These are phyloP conservation scores for Eretmochelys imbricata DNA, from an alignment of 2,113 vertebrate genomes.

Conservation along the genomic window DNA sequence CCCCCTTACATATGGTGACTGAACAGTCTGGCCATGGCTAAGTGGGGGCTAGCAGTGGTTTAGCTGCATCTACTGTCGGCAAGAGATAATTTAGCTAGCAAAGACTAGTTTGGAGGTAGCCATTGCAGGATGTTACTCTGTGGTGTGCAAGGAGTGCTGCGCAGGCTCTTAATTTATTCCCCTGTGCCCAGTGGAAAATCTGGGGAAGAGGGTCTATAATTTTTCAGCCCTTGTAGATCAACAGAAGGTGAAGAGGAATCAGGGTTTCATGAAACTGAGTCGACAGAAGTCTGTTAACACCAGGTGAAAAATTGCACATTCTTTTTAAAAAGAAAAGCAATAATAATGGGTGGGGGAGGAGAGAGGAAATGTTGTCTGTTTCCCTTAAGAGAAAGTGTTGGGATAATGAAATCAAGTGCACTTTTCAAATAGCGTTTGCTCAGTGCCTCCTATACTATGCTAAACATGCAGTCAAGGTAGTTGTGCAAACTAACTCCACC, in stretches of 20 bases:
- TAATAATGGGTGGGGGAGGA: not conserved
- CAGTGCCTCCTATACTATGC: not conserved
- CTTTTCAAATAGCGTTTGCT: slow-evolving; percentile 21
- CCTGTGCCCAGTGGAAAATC: not conserved
- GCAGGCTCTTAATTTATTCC: not conserved
- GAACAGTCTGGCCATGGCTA: not conserved
- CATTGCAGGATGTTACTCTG: fast-evolving
- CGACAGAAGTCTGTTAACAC: not conserved
- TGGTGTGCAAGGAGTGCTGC: not conserved
- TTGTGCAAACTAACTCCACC: not conserved
- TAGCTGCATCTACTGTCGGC: not conserved
- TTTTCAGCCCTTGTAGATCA: not conserved
- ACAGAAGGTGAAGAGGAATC: not conserved
- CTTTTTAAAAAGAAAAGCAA: not conserved
- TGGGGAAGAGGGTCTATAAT: not conserved
- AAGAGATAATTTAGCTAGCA: not conserved
- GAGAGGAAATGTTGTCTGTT: not conserved
- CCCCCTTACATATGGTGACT: too few species aligned
- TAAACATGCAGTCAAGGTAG: not conserved
- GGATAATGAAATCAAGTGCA: not conserved
- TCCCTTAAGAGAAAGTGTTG: not conserved
- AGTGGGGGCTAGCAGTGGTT: not conserved
- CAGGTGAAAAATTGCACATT: not conserved
- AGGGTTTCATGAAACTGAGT: not conserved
- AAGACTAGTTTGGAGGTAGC: not conserved